Percentiles rank a stretch among this genome's conserved stretches.
Conservation (phyloP, 2,113 vertebrate genomes). For the Mirza zaza region DNA sequence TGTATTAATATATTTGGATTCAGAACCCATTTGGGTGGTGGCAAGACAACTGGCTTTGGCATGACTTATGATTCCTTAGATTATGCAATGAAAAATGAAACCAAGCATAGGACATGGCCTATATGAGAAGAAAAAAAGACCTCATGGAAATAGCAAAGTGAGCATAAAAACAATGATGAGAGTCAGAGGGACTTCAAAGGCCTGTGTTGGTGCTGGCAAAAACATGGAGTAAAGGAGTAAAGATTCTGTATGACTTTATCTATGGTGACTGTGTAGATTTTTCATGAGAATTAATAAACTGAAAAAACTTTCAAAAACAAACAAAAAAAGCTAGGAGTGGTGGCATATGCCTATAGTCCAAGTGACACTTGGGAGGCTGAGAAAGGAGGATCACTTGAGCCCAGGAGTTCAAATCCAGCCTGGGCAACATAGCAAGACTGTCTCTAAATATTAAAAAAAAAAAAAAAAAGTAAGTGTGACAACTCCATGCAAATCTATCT, state of each 20-base stretch:
- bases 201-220: slow-evolving; percentile 94
- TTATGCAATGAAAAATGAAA: slow-evolving; percentile 97
- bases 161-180: slow-evolving; percentile 99
- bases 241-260: neutral
- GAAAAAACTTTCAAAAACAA: neutral
- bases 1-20: slow-evolving; percentile 90
- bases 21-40: slow-evolving; percentile 96
- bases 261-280: neutral
- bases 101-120: slow-evolving; percentile 92
- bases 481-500: neutral
- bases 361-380: too few species aligned
- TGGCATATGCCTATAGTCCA: too few species aligned
- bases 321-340: too few species aligned
- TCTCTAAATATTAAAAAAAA: too few species aligned
- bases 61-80: slow-evolving; percentile 98
- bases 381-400: too few species aligned
- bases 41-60: slow-evolving; percentile 96
- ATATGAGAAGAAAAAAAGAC: slow-evolving; percentile 96
- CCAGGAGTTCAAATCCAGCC: too few species aligned
- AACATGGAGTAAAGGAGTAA: slow-evolving; percentile 58
- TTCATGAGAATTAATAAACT: neutral
- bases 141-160: slow-evolving; percentile 97
- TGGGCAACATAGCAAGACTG: too few species aligned
- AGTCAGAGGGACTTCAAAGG: slow-evolving; percentile 95
- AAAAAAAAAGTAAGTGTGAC: neutral